These are phyloP conservation scores for Megaceryle torquata DNA, from an alignment of 2,113 vertebrate species.

Conservation along the genomic window DNA sequence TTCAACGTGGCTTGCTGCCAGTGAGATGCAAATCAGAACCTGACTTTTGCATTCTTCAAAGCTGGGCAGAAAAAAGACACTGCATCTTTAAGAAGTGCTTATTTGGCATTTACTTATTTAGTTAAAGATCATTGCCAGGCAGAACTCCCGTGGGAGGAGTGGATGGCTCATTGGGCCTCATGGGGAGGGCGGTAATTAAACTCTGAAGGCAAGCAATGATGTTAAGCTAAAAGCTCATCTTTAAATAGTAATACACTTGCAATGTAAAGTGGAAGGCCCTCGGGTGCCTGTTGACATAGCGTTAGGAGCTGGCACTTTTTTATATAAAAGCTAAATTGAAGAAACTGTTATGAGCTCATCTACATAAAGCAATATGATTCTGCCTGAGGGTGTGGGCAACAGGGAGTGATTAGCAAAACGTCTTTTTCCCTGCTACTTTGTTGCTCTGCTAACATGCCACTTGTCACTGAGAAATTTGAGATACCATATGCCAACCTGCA, in stretches of 20 bases:
- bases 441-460: conserved; percentile 82
- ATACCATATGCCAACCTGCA: conserved; percentile 85
- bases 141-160: conserved; percentile 74
- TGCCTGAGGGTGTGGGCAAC: conserved; percentile 84
- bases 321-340: conserved; percentile 84
- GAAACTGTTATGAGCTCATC: conserved; percentile 91
- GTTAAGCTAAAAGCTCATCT: conserved; percentile 87
- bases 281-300: conserved; percentile 90
- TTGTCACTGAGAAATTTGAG: conserved; percentile 85
- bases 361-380: conserved; percentile 89
- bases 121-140: conserved; percentile 77
- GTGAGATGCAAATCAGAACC: neutral
- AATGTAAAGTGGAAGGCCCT: conserved; percentile 81
- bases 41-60: neutral
- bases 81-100: conserved; percentile 66
- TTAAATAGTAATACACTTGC: conserved; percentile 82
- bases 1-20: neutral
- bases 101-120: conserved; percentile 78
- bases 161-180: conserved; percentile 77
- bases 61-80: conserved; percentile 18
- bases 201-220: conserved; percentile 74
- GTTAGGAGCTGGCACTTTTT: conserved; percentile 75
- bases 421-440: conserved; percentile 71
- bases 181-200: conserved; percentile 88
- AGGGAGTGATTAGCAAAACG: conserved; percentile 85